phyloP scores from a whole-genome alignment of 2,888 invertebrate genomes.

The Fragum sueziense region DNA sequence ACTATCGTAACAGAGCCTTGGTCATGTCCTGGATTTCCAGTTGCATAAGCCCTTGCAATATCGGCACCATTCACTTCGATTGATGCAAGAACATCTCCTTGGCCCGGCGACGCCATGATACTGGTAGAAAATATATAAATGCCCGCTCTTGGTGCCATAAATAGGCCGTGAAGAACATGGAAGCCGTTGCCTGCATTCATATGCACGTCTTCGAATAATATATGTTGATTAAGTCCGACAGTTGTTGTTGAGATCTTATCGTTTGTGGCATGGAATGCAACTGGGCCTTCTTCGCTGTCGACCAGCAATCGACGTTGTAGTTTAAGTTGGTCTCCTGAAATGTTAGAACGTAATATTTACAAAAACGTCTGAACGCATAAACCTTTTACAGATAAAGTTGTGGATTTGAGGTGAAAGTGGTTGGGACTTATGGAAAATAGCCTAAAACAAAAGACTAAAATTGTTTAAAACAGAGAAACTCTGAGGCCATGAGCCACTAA shows the following conservation, averaged over 20 bases:
- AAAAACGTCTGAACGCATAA: no score
- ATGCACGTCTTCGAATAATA: slow-evolving; percentile 1
- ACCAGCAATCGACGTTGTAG: background rate
- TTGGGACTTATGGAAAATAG: no score
- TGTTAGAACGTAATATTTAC: no score
- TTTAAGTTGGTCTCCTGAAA: no score
- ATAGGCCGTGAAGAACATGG: background rate
- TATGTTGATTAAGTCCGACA: background rate
- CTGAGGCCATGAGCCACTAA: no score
- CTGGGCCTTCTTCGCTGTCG: slow-evolving; percentile 2
- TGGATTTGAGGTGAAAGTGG: no score
- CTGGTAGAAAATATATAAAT: slow-evolving; percentile 8
- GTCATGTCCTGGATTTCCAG: background rate
- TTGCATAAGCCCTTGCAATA: background rate
- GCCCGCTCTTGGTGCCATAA: slow-evolving; percentile 6
- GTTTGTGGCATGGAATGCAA: slow-evolving; percentile 17
- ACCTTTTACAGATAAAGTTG: no score
- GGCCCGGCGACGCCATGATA: background rate
- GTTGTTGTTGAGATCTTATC: background rate
- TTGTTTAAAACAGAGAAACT: no score
- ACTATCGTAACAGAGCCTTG: slow-evolving; percentile 8
- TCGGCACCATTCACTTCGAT: background rate
- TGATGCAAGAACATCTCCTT: background rate
- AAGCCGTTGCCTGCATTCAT: background rate
- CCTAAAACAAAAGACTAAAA: no score